Evolutionary conservation across 2,888 invertebrate genomes (phyloP).

Genomic region (Capitulum mitella): DNA sequence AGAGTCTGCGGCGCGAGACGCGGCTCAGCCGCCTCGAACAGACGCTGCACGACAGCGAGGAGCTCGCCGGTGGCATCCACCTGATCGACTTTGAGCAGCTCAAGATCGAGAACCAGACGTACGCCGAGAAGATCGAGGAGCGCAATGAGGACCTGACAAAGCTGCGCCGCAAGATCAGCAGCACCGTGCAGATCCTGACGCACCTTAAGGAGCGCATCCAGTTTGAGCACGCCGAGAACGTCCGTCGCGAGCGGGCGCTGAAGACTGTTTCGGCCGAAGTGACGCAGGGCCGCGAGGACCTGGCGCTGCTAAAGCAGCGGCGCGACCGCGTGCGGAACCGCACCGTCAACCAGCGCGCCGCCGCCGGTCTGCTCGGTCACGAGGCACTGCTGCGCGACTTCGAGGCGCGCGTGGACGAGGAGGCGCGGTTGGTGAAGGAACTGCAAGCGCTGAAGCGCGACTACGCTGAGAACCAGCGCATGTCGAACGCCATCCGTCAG

Average conservation of each 20-base stretch:
- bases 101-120: slow-evolving; percentile 51
- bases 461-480: slow-evolving; percentile 37
- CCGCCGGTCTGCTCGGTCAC: slow-evolving; percentile 50
- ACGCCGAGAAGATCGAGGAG: slow-evolving; percentile 53
- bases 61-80: slow-evolving; percentile 49
- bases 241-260: slow-evolving; percentile 37
- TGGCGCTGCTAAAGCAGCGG: slow-evolving; percentile 44
- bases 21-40: slow-evolving; percentile 41
- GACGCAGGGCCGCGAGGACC: slow-evolving; percentile 36
- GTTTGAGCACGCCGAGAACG: slow-evolving; percentile 44
- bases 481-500: not conserved
- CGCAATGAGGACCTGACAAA: slow-evolving; percentile 50
- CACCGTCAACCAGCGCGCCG: slow-evolving; percentile 45
- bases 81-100: slow-evolving; percentile 53
- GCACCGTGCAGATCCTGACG: slow-evolving; percentile 49
- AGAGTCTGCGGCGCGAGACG: slow-evolving; percentile 42
- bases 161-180: slow-evolving; percentile 48
- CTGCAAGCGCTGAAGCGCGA: slow-evolving; percentile 29
- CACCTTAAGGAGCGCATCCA: slow-evolving; percentile 51
- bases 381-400: slow-evolving; percentile 48
- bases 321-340: slow-evolving; percentile 46
- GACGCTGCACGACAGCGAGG: slow-evolving; percentile 43
- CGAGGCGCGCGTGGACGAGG: slow-evolving; percentile 45
- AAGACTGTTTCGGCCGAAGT: slow-evolving; percentile 37
- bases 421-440: not conserved